Evolutionary conservation across 2,113 vertebrate species (phyloP).

Genomic region (Lepidiolamprologus cunningtoni): DNA sequence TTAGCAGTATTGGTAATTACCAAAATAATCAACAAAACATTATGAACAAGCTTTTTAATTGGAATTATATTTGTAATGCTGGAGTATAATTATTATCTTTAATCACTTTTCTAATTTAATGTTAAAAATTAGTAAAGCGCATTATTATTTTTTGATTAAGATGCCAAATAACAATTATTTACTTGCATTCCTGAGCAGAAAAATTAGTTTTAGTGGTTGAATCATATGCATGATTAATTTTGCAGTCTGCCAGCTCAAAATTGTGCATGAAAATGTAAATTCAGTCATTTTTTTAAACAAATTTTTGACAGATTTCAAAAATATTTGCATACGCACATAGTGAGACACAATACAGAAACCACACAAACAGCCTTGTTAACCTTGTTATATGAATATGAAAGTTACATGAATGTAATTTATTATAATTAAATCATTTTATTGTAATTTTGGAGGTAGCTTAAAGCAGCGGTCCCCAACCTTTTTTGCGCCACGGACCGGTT

Average conservation of each 20-base stretch:
- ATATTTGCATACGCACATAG: not conserved
- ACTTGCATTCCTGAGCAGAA: not conserved
- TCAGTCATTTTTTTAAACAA: not conserved
- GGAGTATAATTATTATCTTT: not conserved
- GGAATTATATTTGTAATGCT: not conserved
- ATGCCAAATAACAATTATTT: not conserved
- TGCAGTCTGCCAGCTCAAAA: not conserved
- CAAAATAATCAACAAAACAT: not conserved
- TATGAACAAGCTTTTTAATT: not conserved
- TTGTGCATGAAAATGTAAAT: not conserved
- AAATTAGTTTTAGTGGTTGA: not conserved
- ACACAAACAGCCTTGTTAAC: accelerated
- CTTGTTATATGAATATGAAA: not conserved
- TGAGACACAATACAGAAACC: not conserved
- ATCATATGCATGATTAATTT: not conserved
- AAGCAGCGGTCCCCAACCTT: accelerated
- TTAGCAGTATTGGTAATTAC: not conserved
- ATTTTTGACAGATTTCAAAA: not conserved
- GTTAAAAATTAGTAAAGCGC: not conserved
- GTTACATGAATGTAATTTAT: not conserved
- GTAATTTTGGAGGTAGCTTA: not conserved
- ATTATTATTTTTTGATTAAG: not conserved
- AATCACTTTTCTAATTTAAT: not conserved
- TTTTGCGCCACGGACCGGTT: accelerated
- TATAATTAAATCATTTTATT: not conserved